These are phyloP conservation scores for Drosophila trichaetosa DNA, from an alignment of 2,888 invertebrate genomes.

Conservation along the genomic window DNA sequence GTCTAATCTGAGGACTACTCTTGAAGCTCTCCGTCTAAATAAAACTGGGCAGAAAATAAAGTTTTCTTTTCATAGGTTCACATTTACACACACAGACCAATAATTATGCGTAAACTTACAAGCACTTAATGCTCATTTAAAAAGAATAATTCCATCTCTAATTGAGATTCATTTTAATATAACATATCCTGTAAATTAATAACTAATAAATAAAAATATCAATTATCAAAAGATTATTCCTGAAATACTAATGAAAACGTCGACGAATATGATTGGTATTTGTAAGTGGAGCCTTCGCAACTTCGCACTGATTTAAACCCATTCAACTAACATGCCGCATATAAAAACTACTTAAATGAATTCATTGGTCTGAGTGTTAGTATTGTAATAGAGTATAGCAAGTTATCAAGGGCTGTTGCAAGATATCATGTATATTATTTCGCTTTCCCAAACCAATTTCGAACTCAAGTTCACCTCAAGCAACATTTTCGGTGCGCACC, in stretches of 20 bases:
- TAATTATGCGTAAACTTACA: background rate
- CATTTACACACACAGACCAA: background rate
- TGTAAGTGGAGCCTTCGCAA: background rate
- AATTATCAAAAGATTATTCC: too few species aligned
- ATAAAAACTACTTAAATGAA: background rate
- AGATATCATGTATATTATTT: background rate
- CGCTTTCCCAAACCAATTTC: background rate
- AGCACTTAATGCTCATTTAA: background rate
- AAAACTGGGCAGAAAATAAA: background rate
- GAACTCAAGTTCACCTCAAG: conserved; percentile 14
- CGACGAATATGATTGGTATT: background rate
- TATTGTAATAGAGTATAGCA: background rate
- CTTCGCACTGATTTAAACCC: too few species aligned
- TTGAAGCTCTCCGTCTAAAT: background rate
- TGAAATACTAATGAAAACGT: background rate
- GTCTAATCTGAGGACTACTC: conserved; percentile 1
- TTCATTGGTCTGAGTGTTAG: background rate
- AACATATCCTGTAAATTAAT: background rate
- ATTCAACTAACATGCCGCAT: background rate
- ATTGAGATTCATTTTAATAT: background rate
- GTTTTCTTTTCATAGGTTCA: background rate
- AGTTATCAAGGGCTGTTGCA: background rate
- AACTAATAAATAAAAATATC: background rate
- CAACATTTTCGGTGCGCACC: conserved; percentile 18
- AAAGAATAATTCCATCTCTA: background rate